These are phyloP conservation scores for Erythrocercus mccallii DNA, from an alignment of 2,113 vertebrate species.

Conservation along the genomic window DNA sequence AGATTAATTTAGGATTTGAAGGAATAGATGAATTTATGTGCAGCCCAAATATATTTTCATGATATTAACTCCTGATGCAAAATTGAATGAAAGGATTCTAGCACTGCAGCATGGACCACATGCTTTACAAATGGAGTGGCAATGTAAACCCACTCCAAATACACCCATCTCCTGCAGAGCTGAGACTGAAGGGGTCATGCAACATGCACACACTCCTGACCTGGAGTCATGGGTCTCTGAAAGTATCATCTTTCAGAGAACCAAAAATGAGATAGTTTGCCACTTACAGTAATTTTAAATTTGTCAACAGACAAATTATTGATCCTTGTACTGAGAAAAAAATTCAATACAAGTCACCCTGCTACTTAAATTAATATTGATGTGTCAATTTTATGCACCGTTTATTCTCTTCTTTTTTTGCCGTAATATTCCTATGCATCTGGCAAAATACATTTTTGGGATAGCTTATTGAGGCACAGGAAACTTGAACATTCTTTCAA, in stretches of 20 bases:
- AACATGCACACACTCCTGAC: neutral
- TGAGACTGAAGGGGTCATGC: neutral
- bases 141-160: neutral
- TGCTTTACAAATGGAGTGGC: neutral
- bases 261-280: neutral
- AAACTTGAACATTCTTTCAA: neutral
- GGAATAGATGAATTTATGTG: neutral
- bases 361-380: constrained; percentile 3
- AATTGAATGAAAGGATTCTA: neutral
- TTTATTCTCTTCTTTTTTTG: neutral
- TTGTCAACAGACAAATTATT: constrained; percentile 19
- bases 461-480: neutral
- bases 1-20: neutral
- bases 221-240: neutral
- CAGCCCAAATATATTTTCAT: neutral
- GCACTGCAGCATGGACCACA: neutral
- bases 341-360: neutral
- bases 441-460: neutral
- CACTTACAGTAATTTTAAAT: neutral
- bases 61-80: neutral
- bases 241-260: neutral
- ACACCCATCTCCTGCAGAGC: neutral
- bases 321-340: neutral
- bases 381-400: neutral
- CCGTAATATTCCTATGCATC: neutral